Conservation (phyloP, 2,113 vertebrate genomes). For the Camelus dromedarius region DNA sequence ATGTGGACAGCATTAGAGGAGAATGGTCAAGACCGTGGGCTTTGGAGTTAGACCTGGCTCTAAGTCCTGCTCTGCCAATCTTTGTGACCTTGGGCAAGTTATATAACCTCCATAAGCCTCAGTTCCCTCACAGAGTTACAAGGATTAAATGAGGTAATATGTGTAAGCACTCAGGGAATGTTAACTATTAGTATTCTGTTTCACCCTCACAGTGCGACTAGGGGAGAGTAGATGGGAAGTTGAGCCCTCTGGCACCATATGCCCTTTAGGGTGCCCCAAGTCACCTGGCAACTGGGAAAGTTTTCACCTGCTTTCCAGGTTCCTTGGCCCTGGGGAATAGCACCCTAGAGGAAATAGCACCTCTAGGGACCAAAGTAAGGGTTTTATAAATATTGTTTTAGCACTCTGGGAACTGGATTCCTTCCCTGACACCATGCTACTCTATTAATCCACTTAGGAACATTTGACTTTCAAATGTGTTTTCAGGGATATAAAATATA, state of each 20-base stretch:
- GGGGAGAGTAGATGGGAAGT: neutral
- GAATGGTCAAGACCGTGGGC: slow-evolving; percentile 9
- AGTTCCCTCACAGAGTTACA: slow-evolving; percentile 13
- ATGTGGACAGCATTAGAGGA: neutral
- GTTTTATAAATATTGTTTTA: slow-evolving; percentile 55
- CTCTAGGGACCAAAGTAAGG: slow-evolving; percentile 46
- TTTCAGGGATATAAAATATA: neutral
- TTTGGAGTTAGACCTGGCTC: neutral
- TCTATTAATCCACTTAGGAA: slow-evolving; percentile 50
- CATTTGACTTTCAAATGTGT: slow-evolving; percentile 51
- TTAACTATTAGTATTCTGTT: neutral
- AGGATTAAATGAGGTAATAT: slow-evolving; percentile 39
- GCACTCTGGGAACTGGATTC: slow-evolving; percentile 16
- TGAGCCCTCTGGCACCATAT: neutral
- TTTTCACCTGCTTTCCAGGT: slow-evolving; percentile 42
- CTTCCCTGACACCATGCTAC: neutral
- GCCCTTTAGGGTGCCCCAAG: neutral
- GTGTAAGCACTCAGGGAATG: neutral
- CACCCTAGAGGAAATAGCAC: slow-evolving; percentile 19
- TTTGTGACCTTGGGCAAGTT: neutral
- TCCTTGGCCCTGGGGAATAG: slow-evolving; percentile 3
- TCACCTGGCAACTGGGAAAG: neutral
- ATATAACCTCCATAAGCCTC: slow-evolving; percentile 21
- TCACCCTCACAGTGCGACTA: neutral
- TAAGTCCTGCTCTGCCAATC: slow-evolving; percentile 11